Percentiles rank a stretch among this genome's conserved stretches.
Conservation (phyloP, 2,797 vertebrate species). For the Apogon talboti region DNA sequence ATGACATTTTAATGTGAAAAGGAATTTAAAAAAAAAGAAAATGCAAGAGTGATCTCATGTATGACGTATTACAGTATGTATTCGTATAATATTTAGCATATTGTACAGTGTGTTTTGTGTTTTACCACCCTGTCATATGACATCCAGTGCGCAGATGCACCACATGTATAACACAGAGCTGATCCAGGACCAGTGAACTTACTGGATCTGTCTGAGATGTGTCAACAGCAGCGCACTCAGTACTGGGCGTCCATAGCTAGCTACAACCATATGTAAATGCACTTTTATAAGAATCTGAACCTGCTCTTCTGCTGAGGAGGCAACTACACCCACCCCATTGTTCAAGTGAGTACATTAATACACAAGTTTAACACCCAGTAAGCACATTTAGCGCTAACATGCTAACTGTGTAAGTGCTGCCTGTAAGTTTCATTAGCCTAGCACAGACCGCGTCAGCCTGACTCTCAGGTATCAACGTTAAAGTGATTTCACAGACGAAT, state of each 20-base stretch:
- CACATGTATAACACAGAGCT: slow-evolving; percentile 23
- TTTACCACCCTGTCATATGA: neutral
- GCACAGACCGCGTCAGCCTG: slow-evolving; percentile 1
- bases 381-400: slow-evolving; percentile 11
- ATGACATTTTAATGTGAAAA: too few relatives aligned
- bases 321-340: neutral
- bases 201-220: neutral
- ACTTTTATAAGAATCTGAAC: neutral
- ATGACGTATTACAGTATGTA: too few relatives aligned
- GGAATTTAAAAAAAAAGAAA: too few relatives aligned
- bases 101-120: too few relatives aligned
- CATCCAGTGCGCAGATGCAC: neutral
- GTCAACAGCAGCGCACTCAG: neutral
- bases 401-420: slow-evolving; percentile 34
- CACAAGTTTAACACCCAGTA: neutral
- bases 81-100: too few relatives aligned
- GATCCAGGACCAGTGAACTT: slow-evolving; percentile 18
- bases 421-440: neutral
- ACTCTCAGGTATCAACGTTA: neutral
- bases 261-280: slow-evolving; percentile 32
- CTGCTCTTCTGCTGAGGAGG: slow-evolving; percentile 23
- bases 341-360: slow-evolving; percentile 50
- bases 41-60: too few relatives aligned
- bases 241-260: neutral
- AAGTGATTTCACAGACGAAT: neutral